Evolutionary conservation across 2,113 vertebrate species (phyloP).

Genomic region (Atherinomorus stipes): DNA sequence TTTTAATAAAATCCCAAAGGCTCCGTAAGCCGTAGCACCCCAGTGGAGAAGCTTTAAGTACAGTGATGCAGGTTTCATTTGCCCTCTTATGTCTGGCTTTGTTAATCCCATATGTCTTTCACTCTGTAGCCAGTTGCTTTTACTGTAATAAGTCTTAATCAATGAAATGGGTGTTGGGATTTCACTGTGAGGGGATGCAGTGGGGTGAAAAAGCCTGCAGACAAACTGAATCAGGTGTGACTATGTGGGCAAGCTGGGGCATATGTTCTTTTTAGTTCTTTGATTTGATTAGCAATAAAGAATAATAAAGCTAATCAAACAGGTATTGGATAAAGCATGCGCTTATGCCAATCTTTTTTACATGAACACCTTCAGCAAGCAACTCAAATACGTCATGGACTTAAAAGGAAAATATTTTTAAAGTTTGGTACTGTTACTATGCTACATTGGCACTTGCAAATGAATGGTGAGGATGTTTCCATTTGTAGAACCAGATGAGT

Average conservation of each 20-base stretch:
- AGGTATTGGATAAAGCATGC: no score
- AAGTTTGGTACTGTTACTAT: slow-evolving; percentile 22
- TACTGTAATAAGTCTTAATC: slow-evolving; percentile 81
- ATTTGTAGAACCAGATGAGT: slow-evolving; percentile 19
- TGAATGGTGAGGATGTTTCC: slow-evolving; percentile 7
- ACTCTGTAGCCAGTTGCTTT: slow-evolving; percentile 57
- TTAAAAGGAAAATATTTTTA: no score
- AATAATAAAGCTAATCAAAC: no score
- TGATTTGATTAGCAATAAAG: no score
- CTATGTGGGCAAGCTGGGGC: background rate
- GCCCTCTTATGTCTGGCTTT: slow-evolving; percentile 75
- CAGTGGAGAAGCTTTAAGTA: slow-evolving; percentile 77
- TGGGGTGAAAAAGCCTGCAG: slow-evolving; percentile 19
- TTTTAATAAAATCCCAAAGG: slow-evolving; percentile 79
- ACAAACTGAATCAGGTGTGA: slow-evolving; percentile 39
- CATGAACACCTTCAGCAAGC: no score
- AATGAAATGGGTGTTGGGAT: slow-evolving; percentile 67
- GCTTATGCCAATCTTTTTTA: no score
- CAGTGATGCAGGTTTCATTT: slow-evolving; percentile 66
- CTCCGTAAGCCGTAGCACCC: slow-evolving; percentile 49
- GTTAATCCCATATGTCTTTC: slow-evolving; percentile 77
- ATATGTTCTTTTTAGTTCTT: no score
- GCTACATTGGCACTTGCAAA: background rate
- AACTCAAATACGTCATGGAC: no score
- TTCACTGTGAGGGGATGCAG: slow-evolving; percentile 57